Percentiles rank a stretch among this genome's conserved stretches.
phyloP scores from a whole-genome alignment of 2,113 vertebrate species.

The Cacatua alba region DNA sequence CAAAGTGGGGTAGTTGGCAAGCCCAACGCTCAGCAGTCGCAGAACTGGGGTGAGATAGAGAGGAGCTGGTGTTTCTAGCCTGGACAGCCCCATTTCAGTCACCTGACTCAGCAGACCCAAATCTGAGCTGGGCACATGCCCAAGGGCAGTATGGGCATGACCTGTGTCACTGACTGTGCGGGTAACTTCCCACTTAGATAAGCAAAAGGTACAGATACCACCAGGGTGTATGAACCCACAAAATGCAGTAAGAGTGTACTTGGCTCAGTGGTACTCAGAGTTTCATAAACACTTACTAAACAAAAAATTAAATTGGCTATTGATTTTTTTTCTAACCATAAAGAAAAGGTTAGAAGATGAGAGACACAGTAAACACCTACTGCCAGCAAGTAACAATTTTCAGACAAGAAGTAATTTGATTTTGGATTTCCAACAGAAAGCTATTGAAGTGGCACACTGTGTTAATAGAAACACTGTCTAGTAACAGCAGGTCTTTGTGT shows the following conservation, averaged over 20 bases:
- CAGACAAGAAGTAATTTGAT: constrained; percentile 41
- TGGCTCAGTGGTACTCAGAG: not conserved
- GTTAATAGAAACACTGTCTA: constrained; percentile 27
- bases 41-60: not conserved
- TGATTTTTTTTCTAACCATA: not conserved
- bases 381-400: constrained; percentile 21
- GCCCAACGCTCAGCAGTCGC: not conserved
- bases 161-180: not conserved
- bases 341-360: constrained; percentile 32
- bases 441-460: constrained; percentile 30
- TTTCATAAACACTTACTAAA: not conserved
- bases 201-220: not conserved
- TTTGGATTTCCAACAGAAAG: constrained; percentile 31
- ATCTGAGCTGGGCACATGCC: not conserved
- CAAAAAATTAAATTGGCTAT: not conserved
- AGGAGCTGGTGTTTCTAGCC: not conserved
- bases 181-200: not conserved
- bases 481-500: constrained; percentile 52
- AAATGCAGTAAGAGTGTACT: fast-evolving
- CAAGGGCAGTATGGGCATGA: not conserved
- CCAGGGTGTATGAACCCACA: not conserved
- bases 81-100: not conserved
- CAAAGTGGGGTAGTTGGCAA: not conserved
- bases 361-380: not conserved
- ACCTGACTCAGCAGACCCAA: not conserved